Conservation (phyloP, 2,797 vertebrate species). For the Cichlasoma orientale region DNA sequence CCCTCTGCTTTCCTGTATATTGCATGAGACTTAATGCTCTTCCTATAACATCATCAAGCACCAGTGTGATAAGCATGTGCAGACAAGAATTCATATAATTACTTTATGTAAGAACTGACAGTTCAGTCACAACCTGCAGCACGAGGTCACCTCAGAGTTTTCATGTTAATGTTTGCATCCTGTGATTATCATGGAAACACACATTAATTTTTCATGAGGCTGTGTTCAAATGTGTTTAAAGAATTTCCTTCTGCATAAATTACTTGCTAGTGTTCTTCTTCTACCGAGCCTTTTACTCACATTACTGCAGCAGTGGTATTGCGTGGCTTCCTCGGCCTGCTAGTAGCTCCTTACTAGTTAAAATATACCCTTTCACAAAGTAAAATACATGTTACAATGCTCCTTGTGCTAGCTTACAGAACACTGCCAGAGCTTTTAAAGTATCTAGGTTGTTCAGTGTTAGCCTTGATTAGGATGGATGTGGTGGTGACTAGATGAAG, state of each 20-base stretch:
- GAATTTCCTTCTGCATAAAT: not conserved
- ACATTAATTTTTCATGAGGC: not conserved
- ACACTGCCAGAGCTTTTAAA: not conserved
- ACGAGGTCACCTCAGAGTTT: not conserved
- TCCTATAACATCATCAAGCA: slow-evolving; percentile 38
- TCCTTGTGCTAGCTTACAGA: not conserved
- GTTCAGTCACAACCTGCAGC: not conserved
- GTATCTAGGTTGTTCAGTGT: not conserved
- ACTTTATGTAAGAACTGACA: not conserved
- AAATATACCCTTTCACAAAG: not conserved
- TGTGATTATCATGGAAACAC: fast-evolving
- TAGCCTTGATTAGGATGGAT: not conserved
- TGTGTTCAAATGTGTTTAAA: not conserved
- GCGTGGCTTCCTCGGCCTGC: not conserved
- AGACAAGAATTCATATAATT: not conserved
- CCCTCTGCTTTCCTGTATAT: slow-evolving; percentile 14
- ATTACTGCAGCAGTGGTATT: not conserved
- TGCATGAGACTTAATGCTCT: slow-evolving; percentile 4
- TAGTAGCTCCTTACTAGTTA: not conserved
- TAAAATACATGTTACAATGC: not conserved
- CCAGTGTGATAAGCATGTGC: slow-evolving; percentile 18
- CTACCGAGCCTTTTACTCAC: not conserved
- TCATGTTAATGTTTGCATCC: not conserved
- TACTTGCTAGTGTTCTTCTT: not conserved
- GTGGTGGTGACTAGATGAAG: not conserved